Conservation (phyloP, 2,888 invertebrate genomes). For the Hoplodrina blanda region DNA sequence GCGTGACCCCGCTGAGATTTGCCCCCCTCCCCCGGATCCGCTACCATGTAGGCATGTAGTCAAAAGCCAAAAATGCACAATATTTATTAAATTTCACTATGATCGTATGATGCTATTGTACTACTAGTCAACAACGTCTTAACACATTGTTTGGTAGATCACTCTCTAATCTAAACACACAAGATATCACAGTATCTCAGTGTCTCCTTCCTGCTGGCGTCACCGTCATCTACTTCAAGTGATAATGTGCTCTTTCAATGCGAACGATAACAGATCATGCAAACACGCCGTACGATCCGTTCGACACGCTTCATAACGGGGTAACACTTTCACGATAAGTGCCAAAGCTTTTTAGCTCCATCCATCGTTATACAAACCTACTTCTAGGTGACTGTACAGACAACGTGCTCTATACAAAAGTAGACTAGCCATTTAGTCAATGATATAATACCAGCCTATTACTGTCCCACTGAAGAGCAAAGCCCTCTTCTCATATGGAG, state of each 20-base stretch:
- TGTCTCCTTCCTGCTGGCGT: slow-evolving; percentile 2
- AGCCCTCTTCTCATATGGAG: too few species aligned
- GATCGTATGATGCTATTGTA: not conserved
- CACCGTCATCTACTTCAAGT: slow-evolving; percentile 29
- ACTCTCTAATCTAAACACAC: slow-evolving; percentile 24
- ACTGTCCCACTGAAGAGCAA: too few species aligned
- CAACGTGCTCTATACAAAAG: not conserved
- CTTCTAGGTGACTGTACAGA: not conserved
- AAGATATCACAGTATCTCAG: slow-evolving; percentile 47
- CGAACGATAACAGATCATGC: slow-evolving; percentile 34
- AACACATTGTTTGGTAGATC: slow-evolving; percentile 9
- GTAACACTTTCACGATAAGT: slow-evolving; percentile 42
- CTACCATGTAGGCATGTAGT: too few species aligned
- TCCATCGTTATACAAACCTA: not conserved
- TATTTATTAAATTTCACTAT: slow-evolving; percentile 4
- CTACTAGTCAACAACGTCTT: not conserved
- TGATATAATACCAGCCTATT: too few species aligned
- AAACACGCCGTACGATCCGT: slow-evolving; percentile 5
- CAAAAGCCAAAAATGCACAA: not conserved
- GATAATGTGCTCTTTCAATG: slow-evolving; percentile 17
- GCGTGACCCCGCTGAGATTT: too few species aligned
- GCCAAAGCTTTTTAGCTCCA: slow-evolving; percentile 25
- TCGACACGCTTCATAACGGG: slow-evolving; percentile 27
- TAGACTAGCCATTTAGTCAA: too few species aligned
- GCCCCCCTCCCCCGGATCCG: too few species aligned